phyloP scores from a whole-genome alignment of 1,140 invertebrate genomes.

The Andrena cerasifolii region DNA sequence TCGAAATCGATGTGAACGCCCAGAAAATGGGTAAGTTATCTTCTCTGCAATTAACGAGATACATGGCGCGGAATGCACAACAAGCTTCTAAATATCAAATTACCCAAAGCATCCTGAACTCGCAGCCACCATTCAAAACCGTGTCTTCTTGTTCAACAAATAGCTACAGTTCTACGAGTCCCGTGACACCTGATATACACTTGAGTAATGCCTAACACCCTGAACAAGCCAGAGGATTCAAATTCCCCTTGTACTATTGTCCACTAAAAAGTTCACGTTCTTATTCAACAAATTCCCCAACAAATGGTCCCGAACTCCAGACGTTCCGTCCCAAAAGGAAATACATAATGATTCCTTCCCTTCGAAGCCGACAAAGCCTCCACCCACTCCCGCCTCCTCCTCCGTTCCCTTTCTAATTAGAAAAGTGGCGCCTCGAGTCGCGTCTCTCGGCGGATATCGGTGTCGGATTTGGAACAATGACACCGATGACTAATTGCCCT shows the following conservation, averaged over 20 bases:
- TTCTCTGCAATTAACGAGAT: constrained; percentile 49
- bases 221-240: too few species aligned
- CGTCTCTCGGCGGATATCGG: constrained; percentile 18
- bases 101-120: too few species aligned
- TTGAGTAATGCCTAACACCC: too few species aligned
- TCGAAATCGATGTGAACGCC: constrained; percentile 14
- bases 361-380: background rate
- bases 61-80: constrained; percentile 2
- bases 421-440: constrained; percentile 34
- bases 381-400: too few species aligned
- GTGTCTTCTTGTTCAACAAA: background rate
- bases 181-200: too few species aligned
- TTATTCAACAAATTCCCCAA: background rate
- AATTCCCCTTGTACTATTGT: background rate
- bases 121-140: background rate
- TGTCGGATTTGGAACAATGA: constrained; percentile 33
- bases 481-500: constrained; percentile 43
- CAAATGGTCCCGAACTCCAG: background rate
- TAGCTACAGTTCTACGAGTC: too few species aligned
- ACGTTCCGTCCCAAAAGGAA: background rate
- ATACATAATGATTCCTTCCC: background rate
- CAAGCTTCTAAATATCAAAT: too few species aligned
- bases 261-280: background rate
- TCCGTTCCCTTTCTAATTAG: constrained; percentile 23
- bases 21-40: constrained; percentile 53